Percentiles rank a stretch among this genome's conserved stretches.
Conservation (phyloP, 2,113 vertebrate genomes). For the Eulacestoma nigropectus region DNA sequence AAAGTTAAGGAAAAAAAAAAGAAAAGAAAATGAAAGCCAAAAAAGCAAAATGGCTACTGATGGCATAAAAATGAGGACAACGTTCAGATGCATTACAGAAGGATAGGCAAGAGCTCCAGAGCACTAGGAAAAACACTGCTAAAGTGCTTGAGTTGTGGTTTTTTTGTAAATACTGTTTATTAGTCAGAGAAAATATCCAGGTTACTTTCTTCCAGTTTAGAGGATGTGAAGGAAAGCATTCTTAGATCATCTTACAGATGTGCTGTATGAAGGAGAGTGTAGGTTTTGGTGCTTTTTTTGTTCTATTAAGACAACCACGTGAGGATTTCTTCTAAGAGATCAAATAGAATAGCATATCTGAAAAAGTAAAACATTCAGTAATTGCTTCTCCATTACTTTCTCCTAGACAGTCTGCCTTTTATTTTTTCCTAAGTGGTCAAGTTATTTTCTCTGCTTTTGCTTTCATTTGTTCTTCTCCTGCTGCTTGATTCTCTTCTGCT, state of each 20-base stretch:
- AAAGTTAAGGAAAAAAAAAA: neutral
- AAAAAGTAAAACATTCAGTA: neutral
- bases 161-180: neutral
- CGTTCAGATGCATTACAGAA: neutral
- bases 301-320: neutral
- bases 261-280: neutral
- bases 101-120: neutral
- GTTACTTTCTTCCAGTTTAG: neutral
- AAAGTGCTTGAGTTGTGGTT: rapidly evolving
- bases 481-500: neutral
- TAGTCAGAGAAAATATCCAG: neutral
- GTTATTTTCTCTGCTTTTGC: neutral
- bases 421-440: neutral
- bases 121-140: neutral
- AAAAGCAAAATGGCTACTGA: neutral
- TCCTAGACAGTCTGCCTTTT: neutral
- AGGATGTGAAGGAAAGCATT: neutral
- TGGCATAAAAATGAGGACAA: neutral
- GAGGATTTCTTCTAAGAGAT: neutral
- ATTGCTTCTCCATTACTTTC: neutral
- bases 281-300: neutral
- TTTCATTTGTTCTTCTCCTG: neutral
- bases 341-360: neutral
- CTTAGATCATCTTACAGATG: neutral
- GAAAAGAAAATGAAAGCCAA: neutral